Base-by-base conservation (phyloP, 2,888 invertebrate species). In the Cerastis leucographa region DNA sequence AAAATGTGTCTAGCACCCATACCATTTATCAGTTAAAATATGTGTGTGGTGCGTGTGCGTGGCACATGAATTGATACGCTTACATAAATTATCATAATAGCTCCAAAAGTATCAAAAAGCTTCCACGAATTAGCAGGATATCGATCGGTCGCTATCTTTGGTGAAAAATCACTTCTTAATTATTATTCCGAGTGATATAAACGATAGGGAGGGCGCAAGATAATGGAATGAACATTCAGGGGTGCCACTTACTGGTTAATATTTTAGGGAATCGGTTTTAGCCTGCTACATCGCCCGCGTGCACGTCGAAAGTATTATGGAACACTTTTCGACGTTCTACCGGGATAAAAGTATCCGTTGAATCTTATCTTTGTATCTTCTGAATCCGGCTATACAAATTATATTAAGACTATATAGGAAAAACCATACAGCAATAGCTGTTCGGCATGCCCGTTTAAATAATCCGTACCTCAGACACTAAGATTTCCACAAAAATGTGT, bases 131-230 rank as follows among this genome's bases (percentile, higher is more conserved):
- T 81, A 68, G 79, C 64, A 61, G 25, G 25, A 70, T 78, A 85
- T 83, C 78, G 80, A 88, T 66, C 64, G 29, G 22, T 51, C 59
- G 40, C 73, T 87, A 85, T 85, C 81, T 83, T 74, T 86, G 90
- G 90, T 91, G 85, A 90, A 92, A 93, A 94, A 94, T 94, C 93
- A 92, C 92, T 92, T 92, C 91, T 92, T 94, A 95, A 95, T 94
- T 93, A 93, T 92, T 90, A 93, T 92, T 91, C 91, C 87, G 76
- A 87, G 91, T 90, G 91, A 92, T 93, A 87, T 84, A 82, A 83
- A 93, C 92, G 92, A 92, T 91, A 87, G 89, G 83, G 88, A 88
- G 89, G 88, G 88, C 86, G 91, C 90, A 84, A 81, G 89, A 89
- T 85, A 95, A 95, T 94, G 94, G 93, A 94, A 94, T 94, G 93